Base-by-base conservation (phyloP, 2,888 invertebrate genomes). In the Candidula unifasciata region DNA sequence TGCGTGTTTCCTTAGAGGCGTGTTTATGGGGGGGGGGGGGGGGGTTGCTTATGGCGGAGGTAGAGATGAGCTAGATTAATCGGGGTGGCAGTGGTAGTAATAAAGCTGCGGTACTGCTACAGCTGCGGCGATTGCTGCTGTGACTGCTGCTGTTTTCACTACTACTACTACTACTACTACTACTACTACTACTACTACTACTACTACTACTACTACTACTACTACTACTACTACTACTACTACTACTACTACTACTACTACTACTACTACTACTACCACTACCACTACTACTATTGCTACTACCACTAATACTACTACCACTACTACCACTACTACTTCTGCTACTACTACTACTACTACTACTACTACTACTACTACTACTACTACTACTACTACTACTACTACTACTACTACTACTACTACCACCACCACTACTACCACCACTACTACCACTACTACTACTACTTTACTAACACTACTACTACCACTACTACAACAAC, bases 221-320 rank as follows among this genome's bases (percentile, higher is more conserved):
- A 44, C 69, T 76, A 37, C 44, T 44, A 37, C 52, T 76, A 37
- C 76, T 44, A 37, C n/a, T 24, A 37, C 24, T 52, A 21, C 18
- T 76, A 18, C 37, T 76, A 37, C 52, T 44, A 37, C n/a, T 24
- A 13, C 37, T 71, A 71, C 71, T 24, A 35, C 37, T 79, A 64
- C 37, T 79, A 35, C 66, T 79, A 79, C 79, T 79, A 79, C 66
- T 79, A 66, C 66, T 37, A 79, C 44, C n/a, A 66, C 66, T 79
- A 35, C 66, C 33, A 79, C 66, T 66, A 79, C 66, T 10, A 66
- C 66, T 66, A 66, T 33, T n/a, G n/a, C n/a, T n/a, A n/a, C n/a
- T n/a, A n/a, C n/a, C n/a, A n/a, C n/a, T n/a, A n/a, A n/a, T n/a
- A n/a, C n/a, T n/a, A n/a, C n/a, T n/a, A n/a, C n/a, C n/a, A n/a